Base-by-base conservation (phyloP, 2,113 vertebrate species). In the Xenopus borealis region DNA sequence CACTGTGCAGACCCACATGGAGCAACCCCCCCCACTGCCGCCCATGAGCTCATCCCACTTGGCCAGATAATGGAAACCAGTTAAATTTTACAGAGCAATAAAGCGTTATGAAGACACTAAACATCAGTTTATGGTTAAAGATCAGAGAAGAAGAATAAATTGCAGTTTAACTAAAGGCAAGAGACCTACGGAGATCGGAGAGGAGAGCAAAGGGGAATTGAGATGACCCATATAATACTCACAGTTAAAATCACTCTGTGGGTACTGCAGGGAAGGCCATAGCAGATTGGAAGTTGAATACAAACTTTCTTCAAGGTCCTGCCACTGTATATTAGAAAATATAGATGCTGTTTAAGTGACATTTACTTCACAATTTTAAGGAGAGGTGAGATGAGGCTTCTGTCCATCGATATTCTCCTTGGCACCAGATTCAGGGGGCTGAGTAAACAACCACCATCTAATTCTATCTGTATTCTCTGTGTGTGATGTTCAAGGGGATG, bases 11-110 rank as follows among this genome's bases (percentile, higher is more conserved):
- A 70, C n/a, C 8, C 47, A 69, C 23, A 75, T 27, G 61, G 30
- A 66, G 62, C 59, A n/a, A n/a, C n/a, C 74, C 74, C 62, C 66
- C 74, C 47, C 52, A n/a, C n/a, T n/a, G n/a, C 70, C 58, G 69
- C 71, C 62, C 52, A 70, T 76, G 50, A 66, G 23, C 72, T 55
- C 68, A 78, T 78, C 70, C 69, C 79, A 78, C 79, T 69, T 72
- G 76, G 27, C 55, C 53, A 64, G 68, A 68, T 82, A 79, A 82
- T 82, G 75, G 76, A 78, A 82, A 72, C 79, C 73, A 72, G 79
- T 82, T 77, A 80, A 80, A 80, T 80, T 77, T 80, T 80, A 82
- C 76, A 73, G 81, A 67, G 72, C 66, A 78, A 82, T 82, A 82
- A 82, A 82, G 79, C 44, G 78, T 82, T 76, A 82, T 65, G 76